phyloP scores from a whole-genome alignment of 2,113 vertebrate genomes.

The Echinops telfairi region DNA sequence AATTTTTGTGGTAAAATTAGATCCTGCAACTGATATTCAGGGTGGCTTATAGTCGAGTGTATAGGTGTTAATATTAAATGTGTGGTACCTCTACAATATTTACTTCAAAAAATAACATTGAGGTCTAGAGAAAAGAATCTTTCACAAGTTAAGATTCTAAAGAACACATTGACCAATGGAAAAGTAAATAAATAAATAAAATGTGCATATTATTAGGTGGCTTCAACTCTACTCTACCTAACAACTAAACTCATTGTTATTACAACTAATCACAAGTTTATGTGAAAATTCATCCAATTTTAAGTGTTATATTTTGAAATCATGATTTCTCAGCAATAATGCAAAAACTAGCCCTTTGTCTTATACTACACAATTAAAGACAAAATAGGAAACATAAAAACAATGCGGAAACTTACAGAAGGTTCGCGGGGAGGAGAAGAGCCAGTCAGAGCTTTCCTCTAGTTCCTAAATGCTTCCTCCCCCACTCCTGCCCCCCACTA shows the following conservation, averaged over 20 bases:
- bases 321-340: neutral
- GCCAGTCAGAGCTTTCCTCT: no score
- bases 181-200: neutral
- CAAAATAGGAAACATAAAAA: neutral
- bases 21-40: no score
- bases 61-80: neutral
- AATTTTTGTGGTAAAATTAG: no score
- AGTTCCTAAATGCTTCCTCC: no score
- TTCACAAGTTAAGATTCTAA: neutral
- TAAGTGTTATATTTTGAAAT: neutral
- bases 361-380: neutral
- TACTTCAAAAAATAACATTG: neutral
- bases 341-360: neutral
- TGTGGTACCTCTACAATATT: neutral
- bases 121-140: neutral
- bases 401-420: neutral
- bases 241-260: neutral
- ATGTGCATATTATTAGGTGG: neutral
- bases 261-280: neutral
- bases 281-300: neutral
- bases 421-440: no score
- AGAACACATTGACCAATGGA: neutral
- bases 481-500: no score
- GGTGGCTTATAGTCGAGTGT: no score
- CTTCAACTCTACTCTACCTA: neutral